Evolutionary conservation across 2,888 invertebrate species (phyloP).

Genomic region (Zygaena filipendulae): DNA sequence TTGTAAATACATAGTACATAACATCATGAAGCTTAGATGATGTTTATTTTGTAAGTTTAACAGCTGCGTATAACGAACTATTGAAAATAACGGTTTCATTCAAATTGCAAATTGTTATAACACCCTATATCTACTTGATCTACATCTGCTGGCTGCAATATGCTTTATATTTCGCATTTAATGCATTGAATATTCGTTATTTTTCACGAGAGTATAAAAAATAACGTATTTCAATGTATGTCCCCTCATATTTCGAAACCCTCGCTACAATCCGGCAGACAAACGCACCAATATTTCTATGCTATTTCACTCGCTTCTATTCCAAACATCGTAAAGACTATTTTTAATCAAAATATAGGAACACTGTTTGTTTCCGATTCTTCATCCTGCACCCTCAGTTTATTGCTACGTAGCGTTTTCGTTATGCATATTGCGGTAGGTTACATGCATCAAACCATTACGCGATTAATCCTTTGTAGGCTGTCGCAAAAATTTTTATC

Average conservation of each 20-base stretch:
- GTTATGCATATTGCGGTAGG: constrained; percentile 58
- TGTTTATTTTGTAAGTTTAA: no score
- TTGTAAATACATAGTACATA: no score
- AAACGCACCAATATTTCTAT: constrained; percentile 26
- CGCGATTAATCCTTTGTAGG: constrained; percentile 44
- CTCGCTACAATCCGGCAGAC: constrained; percentile 51
- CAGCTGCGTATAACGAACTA: no score
- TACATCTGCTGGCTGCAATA: no score
- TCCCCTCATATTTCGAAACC: constrained; percentile 51
- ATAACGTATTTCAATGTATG: no score
- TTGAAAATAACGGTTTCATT: constrained; percentile 9
- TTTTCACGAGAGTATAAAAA: no score
- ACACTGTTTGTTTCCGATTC: constrained; percentile 47
- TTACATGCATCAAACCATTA: constrained; percentile 56
- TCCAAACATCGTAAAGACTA: constrained; percentile 25
- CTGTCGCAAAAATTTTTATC: not conserved
- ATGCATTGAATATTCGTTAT: no score
- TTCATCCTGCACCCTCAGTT: constrained; percentile 56
- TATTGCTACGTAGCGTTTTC: constrained; percentile 58
- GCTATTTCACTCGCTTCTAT: constrained; percentile 23
- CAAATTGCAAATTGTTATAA: no score
- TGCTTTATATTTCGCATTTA: no score
- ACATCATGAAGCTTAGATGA: no score
- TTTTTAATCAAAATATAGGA: constrained; percentile 21
- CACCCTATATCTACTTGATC: no score